A percentile compares a stretch with the other conserved stretches of the same genome.
Conservation (phyloP, 1,140 invertebrate genomes). For the Aphelenchoides fujianensis region DNA sequence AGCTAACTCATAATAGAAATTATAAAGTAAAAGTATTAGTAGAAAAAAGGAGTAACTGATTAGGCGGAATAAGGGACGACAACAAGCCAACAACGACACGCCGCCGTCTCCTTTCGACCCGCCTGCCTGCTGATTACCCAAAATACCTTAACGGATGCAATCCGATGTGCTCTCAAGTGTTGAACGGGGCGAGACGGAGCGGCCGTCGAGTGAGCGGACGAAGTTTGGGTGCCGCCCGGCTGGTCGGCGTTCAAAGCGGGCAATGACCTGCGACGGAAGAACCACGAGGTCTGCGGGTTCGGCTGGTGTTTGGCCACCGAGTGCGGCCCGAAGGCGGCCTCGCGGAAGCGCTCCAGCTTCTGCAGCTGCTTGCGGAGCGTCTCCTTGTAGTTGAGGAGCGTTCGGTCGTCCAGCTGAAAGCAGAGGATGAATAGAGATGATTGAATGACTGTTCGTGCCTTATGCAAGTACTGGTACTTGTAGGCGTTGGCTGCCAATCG, state of each 20-base stretch:
- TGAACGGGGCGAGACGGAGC: not conserved
- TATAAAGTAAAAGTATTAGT: too few relatives aligned
- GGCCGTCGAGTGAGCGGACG: not conserved
- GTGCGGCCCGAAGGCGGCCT: constrained; percentile 55
- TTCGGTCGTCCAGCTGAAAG: constrained; percentile 58
- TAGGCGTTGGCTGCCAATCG: constrained; percentile 52
- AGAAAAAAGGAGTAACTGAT: too few relatives aligned
- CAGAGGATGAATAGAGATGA: not conserved
- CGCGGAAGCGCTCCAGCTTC: constrained; percentile 58
- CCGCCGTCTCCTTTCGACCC: too few relatives aligned
- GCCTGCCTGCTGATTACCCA: too few relatives aligned
- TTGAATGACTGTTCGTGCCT: constrained; percentile 44
- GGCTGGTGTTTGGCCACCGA: constrained; percentile 57
- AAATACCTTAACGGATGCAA: not conserved
- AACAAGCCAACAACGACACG: not conserved
- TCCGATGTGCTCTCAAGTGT: not conserved
- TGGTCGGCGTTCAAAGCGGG: constrained; percentile 39
- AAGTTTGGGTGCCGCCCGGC: not conserved
- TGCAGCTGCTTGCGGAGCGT: constrained; percentile 51
- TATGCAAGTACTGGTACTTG: constrained; percentile 59
- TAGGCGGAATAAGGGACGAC: too few relatives aligned
- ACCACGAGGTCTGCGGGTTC: constrained; percentile 49
- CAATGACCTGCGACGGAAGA: constrained; percentile 60
- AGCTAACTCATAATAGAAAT: too few relatives aligned
- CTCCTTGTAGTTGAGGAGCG: constrained; percentile 57